These are phyloP conservation scores for Molossus molossus DNA, from an alignment of 2,797 vertebrate species.

Conservation along the genomic window DNA sequence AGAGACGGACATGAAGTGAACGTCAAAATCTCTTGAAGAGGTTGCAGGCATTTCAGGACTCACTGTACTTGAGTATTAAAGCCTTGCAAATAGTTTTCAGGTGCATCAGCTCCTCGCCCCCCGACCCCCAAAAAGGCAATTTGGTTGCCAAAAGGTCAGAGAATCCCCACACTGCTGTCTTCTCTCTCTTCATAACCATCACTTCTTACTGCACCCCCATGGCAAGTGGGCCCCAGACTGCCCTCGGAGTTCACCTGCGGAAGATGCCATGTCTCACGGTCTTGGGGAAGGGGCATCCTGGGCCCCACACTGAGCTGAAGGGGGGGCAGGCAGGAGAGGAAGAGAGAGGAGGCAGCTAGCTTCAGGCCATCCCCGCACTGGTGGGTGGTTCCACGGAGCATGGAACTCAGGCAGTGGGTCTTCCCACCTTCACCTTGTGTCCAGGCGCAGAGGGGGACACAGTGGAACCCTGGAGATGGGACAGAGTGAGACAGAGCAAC, in stretches of 20 bases:
- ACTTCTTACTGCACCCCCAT: background rate
- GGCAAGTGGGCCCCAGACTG: background rate
- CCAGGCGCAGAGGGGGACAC: background rate
- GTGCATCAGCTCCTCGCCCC: background rate
- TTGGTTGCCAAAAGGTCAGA: slow-evolving; percentile 4
- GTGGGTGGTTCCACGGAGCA: background rate
- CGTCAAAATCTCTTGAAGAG: background rate
- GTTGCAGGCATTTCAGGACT: background rate
- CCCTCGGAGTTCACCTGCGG: background rate
- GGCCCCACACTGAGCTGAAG: background rate
- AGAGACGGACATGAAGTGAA: slow-evolving; percentile 46
- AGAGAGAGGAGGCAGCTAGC: background rate
- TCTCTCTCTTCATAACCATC: background rate
- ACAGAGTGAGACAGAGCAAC: background rate
- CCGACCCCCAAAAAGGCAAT: background rate
- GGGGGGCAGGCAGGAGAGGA: background rate
- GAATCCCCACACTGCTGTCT: background rate
- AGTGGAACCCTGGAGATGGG: background rate
- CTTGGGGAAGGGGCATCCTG: background rate
- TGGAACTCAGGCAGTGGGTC: background rate
- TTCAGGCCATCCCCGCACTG: background rate
- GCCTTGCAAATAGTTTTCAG: slow-evolving; percentile 56
- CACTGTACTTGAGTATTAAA: slow-evolving; percentile 55
- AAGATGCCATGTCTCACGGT: background rate
- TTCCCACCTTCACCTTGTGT: background rate